Conservation (phyloP, 2,888 invertebrate genomes). For the Brachylomia viminalis region DNA sequence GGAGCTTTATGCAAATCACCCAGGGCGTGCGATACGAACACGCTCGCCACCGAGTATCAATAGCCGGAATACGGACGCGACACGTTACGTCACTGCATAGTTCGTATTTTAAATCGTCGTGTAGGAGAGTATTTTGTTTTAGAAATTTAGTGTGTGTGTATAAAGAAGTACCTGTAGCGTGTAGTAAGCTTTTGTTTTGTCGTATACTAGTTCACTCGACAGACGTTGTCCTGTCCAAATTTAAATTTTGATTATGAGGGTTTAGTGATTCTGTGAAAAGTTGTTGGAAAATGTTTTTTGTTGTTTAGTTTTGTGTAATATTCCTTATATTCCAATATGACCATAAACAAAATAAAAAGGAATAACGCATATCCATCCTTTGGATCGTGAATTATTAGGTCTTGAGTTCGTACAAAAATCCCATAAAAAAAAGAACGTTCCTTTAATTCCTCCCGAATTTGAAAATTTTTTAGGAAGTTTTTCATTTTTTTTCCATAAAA, state of each 20-base stretch:
- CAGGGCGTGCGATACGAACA: slow-evolving; percentile 71
- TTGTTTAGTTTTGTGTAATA: no score
- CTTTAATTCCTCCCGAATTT: no score
- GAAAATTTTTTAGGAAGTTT: no score
- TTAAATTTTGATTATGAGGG: neutral
- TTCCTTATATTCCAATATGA: no score
- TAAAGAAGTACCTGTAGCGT: neutral
- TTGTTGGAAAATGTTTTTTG: neutral
- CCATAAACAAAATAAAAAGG: neutral
- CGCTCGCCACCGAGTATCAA: slow-evolving; percentile 63
- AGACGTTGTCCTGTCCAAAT: neutral
- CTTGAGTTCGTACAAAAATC: no score
- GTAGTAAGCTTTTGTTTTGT: neutral
- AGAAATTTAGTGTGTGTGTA: neutral
- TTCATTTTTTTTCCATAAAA: no score
- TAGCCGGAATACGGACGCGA: slow-evolving; percentile 58
- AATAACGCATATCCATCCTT: neutral
- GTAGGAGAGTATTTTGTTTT: neutral
- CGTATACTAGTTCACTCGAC: neutral
- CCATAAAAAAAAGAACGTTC: no score
- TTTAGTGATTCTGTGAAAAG: neutral
- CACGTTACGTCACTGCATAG: slow-evolving; percentile 46
- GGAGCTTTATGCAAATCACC: slow-evolving; percentile 86
- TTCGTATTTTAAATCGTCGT: slow-evolving; percentile 19
- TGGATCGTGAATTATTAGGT: neutral